phyloP scores from a whole-genome alignment of 1,140 invertebrate genomes.

The Agrilus planipennis region DNA sequence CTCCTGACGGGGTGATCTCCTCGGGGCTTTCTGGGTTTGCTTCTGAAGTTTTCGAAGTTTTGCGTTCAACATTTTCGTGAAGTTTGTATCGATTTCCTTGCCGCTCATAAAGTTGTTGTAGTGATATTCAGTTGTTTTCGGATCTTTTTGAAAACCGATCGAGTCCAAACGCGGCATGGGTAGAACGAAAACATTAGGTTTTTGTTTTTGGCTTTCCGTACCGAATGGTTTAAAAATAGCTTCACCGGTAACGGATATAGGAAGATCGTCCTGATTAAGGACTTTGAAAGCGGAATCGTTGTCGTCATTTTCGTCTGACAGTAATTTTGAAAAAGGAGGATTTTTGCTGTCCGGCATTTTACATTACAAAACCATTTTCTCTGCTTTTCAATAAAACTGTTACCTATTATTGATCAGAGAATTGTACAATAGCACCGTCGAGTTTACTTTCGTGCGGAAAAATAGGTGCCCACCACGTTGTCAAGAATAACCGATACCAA shows the following conservation, averaged over 20 bases:
- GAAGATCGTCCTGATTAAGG: slow-evolving; percentile 35
- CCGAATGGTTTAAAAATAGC: slow-evolving; percentile 30
- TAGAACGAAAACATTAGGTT: slow-evolving; percentile 40
- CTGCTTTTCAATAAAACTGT: slow-evolving; percentile 24
- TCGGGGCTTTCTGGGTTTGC: slow-evolving; percentile 25
- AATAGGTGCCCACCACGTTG: too few species aligned
- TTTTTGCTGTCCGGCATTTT: slow-evolving; percentile 20
- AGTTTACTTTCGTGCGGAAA: too few species aligned
- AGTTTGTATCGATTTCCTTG: slow-evolving; percentile 34
- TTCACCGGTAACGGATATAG: slow-evolving; percentile 26
- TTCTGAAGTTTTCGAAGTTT: slow-evolving; percentile 49
- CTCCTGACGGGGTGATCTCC: too few species aligned
- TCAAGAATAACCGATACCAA: too few species aligned
- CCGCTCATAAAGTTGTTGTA: slow-evolving; percentile 25
- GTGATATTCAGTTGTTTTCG: slow-evolving; percentile 36
- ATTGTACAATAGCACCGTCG: too few species aligned
- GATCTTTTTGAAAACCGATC: slow-evolving; percentile 20
- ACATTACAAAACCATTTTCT: slow-evolving; percentile 19
- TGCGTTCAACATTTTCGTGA: slow-evolving; percentile 49
- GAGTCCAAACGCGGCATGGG: slow-evolving; percentile 33
- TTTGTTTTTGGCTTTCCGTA: slow-evolving; percentile 24
- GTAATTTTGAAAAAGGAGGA: slow-evolving; percentile 28
- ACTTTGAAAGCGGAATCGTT: slow-evolving; percentile 38
- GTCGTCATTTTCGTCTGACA: slow-evolving; percentile 29
- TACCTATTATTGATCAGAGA: too few species aligned